Percentiles rank a stretch among this genome's conserved stretches.
Conservation (phyloP, 2,888 invertebrate genomes). For the Gortyna flavago region DNA sequence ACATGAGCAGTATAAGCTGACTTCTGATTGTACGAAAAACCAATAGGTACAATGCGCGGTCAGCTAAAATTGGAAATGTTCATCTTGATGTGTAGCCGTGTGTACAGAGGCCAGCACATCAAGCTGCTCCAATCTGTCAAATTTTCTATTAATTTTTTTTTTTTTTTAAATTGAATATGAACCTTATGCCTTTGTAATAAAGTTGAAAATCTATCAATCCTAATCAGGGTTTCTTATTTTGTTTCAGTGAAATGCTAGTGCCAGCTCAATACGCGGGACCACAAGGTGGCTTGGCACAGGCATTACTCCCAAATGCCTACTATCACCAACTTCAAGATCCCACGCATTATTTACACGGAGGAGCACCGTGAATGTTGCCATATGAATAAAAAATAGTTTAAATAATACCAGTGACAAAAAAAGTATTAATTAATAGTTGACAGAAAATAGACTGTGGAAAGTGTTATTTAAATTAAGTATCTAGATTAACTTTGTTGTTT, state of each 20-base stretch:
- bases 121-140: too few species aligned
- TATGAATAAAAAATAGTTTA: not conserved
- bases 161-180: too few species aligned
- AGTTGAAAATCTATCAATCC: too few species aligned
- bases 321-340: slow-evolving; percentile 87
- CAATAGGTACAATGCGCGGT: too few species aligned
- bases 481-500: slow-evolving; percentile 21
- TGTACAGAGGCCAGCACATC: too few species aligned
- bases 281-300: slow-evolving; percentile 82
- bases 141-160: too few species aligned
- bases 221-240: slow-evolving; percentile 22
- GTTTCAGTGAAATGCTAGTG: slow-evolving; percentile 86
- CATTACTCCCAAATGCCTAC: slow-evolving; percentile 84
- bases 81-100: too few species aligned
- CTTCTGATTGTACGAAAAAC: too few species aligned
- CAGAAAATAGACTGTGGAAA: slow-evolving; percentile 45
- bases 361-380: slow-evolving; percentile 72
- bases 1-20: too few species aligned
- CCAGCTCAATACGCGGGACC: slow-evolving; percentile 85
- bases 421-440: slow-evolving; percentile 2
- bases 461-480: slow-evolving; percentile 18
- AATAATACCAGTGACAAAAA: slow-evolving; percentile 28
- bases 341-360: slow-evolving; percentile 82
- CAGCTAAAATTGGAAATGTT: too few species aligned
- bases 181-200: too few species aligned